Evolutionary conservation across 2,797 vertebrate species (phyloP).

Genomic region (Sebastes reedi): DNA sequence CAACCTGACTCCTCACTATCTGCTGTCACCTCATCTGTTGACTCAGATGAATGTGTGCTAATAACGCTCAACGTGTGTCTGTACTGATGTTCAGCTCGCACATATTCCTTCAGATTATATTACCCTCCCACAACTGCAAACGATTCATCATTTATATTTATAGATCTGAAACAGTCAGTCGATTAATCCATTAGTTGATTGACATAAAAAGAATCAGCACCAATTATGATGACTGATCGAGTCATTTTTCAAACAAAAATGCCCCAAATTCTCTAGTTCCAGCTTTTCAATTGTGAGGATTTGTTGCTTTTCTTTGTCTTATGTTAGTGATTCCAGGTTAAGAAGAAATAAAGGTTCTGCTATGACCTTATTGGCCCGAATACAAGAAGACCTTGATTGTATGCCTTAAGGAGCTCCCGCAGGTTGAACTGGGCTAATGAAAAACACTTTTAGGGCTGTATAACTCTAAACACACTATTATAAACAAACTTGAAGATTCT

Average conservation of each 20-base stretch:
- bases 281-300: not conserved
- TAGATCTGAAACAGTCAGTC: not conserved
- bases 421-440: too few relatives aligned
- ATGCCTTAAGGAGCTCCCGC: too few relatives aligned
- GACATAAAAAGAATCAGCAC: not conserved
- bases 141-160: not conserved
- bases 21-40: conserved; percentile 30
- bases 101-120: not conserved
- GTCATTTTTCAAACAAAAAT: not conserved
- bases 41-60: conserved; percentile 35
- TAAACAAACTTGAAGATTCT: not conserved
- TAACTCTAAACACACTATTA: too few relatives aligned
- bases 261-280: not conserved
- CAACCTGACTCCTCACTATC: conserved; percentile 49
- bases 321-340: not conserved
- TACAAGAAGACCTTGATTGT: too few relatives aligned
- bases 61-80: conserved; percentile 8
- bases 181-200: not conserved
- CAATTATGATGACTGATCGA: not conserved
- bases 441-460: too few relatives aligned
- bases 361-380: too few relatives aligned
- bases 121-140: not conserved
- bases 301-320: not conserved
- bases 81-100: not conserved
- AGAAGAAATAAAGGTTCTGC: too few relatives aligned